phyloP scores from a whole-genome alignment of 2,888 invertebrate genomes.

The Panzeria rudis region DNA sequence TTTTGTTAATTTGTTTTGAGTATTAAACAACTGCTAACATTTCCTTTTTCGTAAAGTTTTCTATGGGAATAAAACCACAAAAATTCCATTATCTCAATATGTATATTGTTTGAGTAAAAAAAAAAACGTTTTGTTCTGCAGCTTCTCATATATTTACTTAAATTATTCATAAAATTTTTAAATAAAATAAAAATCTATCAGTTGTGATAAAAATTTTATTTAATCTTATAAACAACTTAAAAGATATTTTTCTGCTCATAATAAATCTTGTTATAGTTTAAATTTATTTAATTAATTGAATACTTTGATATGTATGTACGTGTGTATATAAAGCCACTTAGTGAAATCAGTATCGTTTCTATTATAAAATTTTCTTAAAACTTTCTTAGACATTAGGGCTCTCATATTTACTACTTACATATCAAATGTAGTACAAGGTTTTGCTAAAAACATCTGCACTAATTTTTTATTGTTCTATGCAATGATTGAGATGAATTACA shows the following conservation, averaged over 20 bases:
- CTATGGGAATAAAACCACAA: no score
- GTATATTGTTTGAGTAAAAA: no score
- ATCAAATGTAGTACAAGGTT: slow-evolving; percentile 27
- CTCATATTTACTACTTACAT: not conserved
- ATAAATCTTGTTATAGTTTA: not conserved
- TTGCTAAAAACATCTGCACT: slow-evolving; percentile 18
- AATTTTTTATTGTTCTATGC: slow-evolving; percentile 2
- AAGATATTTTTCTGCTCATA: not conserved
- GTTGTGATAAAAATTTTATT: no score
- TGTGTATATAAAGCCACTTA: not conserved
- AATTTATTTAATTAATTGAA: not conserved
- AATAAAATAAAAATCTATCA: no score
- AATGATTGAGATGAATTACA: slow-evolving; percentile 29
- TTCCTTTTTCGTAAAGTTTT: no score
- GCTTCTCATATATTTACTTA: no score
- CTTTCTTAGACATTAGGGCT: not conserved
- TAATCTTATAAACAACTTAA: not conserved
- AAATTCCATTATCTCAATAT: no score
- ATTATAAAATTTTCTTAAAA: not conserved
- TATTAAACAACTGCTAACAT: no score
- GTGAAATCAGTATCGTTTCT: not conserved
- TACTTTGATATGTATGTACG: not conserved
- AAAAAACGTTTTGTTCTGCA: no score
- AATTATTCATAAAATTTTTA: no score
- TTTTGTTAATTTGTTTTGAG: no score